A percentile compares a stretch with the other conserved stretches of the same genome.
Conservation (phyloP, 2,888 invertebrate genomes). For the Drosophila ezoana region DNA sequence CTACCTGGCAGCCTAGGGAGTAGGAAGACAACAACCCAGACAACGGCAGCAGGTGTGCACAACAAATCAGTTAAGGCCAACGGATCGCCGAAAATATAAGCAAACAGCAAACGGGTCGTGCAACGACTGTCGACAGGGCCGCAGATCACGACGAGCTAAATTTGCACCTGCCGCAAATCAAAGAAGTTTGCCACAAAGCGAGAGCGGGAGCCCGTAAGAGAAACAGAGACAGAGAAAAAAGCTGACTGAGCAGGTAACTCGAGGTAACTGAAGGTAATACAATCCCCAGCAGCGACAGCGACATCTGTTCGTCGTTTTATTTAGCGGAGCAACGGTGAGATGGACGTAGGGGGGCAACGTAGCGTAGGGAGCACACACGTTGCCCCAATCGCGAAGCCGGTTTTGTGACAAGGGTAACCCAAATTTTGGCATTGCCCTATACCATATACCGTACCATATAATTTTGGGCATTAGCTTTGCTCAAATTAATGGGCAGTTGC, state of each 20-base stretch:
- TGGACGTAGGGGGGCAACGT: background rate
- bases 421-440: conserved; percentile 61
- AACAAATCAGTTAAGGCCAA: conserved; percentile 56
- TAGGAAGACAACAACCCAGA: conserved; percentile 14
- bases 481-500: conserved; percentile 65
- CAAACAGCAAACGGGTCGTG: conserved; percentile 17
- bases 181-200: conserved; percentile 43
- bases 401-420: conserved; percentile 67
- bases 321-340: conserved; percentile 1
- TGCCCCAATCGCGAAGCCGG: conserved; percentile 36
- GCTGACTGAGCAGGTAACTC: conserved; percentile 62
- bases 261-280: conserved; percentile 51
- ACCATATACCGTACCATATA: conserved; percentile 67
- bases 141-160: conserved; percentile 44
- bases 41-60: conserved; percentile 57
- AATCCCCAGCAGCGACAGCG: conserved; percentile 56
- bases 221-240: conserved; percentile 15
- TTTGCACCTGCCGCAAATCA: conserved; percentile 79
- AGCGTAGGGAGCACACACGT: conserved; percentile 21
- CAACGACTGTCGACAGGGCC: conserved; percentile 32
- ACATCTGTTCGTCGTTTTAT: conserved; percentile 57
- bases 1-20: conserved; percentile 44
- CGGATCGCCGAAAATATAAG: conserved; percentile 30
- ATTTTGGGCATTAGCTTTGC: conserved; percentile 73
- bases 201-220: conserved; percentile 4